phyloP scores from a whole-genome alignment of 2,888 invertebrate genomes.

The Aethes cnicana region DNA sequence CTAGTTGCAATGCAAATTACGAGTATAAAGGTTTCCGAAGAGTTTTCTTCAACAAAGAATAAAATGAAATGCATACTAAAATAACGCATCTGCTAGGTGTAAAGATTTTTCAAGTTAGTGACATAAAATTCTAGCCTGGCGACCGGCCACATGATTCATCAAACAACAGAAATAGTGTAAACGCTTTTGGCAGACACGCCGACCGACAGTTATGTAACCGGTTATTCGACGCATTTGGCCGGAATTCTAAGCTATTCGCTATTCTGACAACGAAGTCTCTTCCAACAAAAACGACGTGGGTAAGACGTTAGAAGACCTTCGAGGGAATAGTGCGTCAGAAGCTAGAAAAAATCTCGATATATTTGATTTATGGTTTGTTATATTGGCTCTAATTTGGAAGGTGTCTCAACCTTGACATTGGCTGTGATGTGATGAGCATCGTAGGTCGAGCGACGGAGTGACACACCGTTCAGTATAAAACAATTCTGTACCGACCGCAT shows the following conservation, averaged over 20 bases:
- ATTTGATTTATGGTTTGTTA: background rate
- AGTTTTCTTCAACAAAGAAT: background rate
- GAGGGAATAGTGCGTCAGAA: no score
- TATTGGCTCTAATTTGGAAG: no score
- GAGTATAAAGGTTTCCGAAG: no score
- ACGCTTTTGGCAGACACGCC: slow-evolving; percentile 18
- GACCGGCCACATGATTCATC: slow-evolving; percentile 19
- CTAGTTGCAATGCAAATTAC: no score
- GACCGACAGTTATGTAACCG: slow-evolving; percentile 17
- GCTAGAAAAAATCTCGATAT: background rate
- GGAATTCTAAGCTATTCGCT: slow-evolving; percentile 4
- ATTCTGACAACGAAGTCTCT: slow-evolving; percentile 17
- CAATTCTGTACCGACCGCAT: no score
- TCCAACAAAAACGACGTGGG: background rate
- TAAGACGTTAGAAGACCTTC: background rate
- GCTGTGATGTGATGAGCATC: no score
- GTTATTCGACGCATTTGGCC: slow-evolving; percentile 16
- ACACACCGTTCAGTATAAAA: no score
- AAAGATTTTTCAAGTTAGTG: background rate
- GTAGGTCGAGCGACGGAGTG: no score
- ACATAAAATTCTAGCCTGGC: slow-evolving; percentile 9
- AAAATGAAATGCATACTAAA: background rate
- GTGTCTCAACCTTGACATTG: no score
- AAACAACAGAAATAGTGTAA: slow-evolving; percentile 28
- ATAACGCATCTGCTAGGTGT: background rate